Percentiles rank a stretch among this genome's conserved stretches.
Evolutionary conservation across 2,888 invertebrate species (phyloP).

Genomic region (Cerceris ruficornis): DNA sequence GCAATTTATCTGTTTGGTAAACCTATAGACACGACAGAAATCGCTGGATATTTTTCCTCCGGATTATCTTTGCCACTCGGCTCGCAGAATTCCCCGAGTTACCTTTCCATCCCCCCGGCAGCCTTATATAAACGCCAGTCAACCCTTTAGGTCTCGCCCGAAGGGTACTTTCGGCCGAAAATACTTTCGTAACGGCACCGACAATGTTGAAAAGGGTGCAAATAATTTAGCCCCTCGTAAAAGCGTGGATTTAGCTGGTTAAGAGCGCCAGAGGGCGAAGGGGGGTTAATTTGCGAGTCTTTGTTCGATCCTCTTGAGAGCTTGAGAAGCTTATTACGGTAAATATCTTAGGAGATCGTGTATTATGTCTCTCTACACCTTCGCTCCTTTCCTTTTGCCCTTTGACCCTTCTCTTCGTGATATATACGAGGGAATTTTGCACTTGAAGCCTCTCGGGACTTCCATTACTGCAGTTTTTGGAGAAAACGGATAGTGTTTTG

Average conservation of each 20-base stretch:
- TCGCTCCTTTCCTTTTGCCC: constrained; percentile 8
- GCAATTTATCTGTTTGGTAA: background rate
- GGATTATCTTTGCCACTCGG: background rate
- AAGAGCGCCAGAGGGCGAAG: constrained; percentile 3
- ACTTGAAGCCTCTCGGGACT: too few relatives aligned
- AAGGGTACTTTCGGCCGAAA: constrained; percentile 6
- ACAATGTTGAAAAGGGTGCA: constrained; percentile 22
- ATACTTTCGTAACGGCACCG: constrained; percentile 1
- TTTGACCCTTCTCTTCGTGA: constrained; percentile 3
- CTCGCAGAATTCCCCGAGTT: background rate
- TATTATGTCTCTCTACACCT: constrained; percentile 4
- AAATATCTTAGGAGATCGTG: constrained; percentile 51
- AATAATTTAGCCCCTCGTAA: constrained; percentile 48
- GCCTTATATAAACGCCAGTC: too few relatives aligned
- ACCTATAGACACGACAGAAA: constrained; percentile 4
- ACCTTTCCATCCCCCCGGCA: background rate
- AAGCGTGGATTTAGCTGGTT: constrained; percentile 35
- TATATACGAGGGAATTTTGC: too few relatives aligned
- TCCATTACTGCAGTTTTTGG: too few relatives aligned
- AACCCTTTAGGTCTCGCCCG: background rate
- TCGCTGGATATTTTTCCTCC: constrained; percentile 3
- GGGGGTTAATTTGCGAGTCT: constrained; percentile 55
- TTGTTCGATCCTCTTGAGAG: constrained; percentile 25
- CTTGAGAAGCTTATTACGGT: constrained; percentile 47
- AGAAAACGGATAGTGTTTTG: too few relatives aligned